phyloP scores from a whole-genome alignment of 2,888 invertebrate species.

The Stomorhina lunata region DNA sequence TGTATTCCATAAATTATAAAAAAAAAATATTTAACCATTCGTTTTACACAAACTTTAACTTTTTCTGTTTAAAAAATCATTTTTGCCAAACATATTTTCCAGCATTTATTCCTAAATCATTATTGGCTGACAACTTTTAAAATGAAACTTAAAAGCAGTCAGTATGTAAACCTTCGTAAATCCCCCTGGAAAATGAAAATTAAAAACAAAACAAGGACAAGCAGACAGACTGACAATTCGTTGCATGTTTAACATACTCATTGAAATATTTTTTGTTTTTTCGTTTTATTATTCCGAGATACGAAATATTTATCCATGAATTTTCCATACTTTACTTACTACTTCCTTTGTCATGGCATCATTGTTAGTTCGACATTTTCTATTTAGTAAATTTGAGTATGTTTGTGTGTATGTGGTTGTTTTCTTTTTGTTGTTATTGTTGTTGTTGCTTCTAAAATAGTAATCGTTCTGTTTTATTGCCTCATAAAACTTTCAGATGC shows the following conservation, averaged over 20 bases:
- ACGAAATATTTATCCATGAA: conserved; percentile 5
- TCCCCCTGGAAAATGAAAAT: background rate
- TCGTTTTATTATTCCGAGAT: conserved; percentile 10
- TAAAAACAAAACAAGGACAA: background rate
- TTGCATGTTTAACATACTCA: background rate
- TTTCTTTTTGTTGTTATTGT: background rate
- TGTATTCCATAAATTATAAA: too few relatives aligned
- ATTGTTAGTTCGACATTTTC: conserved; percentile 28
- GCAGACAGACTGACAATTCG: too few relatives aligned
- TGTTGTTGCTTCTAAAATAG: conserved; percentile 35
- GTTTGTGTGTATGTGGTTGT: background rate
- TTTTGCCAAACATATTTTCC: too few relatives aligned
- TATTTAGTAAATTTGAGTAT: background rate
- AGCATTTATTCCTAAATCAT: too few relatives aligned
- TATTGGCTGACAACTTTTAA: background rate
- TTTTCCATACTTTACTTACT: too few relatives aligned
- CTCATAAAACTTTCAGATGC: conserved; percentile 74
- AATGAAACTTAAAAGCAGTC: too few relatives aligned
- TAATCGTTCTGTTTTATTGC: conserved; percentile 68
- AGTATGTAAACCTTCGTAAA: too few relatives aligned
- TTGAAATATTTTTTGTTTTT: background rate
- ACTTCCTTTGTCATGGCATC: conserved; percentile 16
- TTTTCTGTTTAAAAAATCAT: too few relatives aligned
- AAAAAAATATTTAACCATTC: too few relatives aligned
- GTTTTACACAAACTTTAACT: too few relatives aligned